Evolutionary conservation across 2,113 vertebrate species (phyloP).

Genomic region (Tragelaphus buxtoni): DNA sequence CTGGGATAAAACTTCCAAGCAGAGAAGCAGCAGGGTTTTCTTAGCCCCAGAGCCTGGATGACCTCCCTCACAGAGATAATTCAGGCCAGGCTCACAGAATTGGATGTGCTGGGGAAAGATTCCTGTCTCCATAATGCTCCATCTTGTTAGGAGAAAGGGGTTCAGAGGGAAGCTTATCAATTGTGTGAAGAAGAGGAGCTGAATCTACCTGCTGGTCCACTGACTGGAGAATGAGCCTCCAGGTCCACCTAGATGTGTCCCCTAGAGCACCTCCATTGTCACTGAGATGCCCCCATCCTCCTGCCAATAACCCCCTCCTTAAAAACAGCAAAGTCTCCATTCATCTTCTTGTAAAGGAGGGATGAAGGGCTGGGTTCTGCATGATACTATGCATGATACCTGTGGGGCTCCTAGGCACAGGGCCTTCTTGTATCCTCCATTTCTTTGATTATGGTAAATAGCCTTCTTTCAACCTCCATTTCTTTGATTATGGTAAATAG

Average conservation of each 20-base stretch:
- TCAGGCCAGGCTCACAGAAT: not conserved
- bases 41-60: not conserved
- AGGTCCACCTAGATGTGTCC: not conserved
- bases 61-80: accelerated
- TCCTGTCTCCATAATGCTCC: accelerated
- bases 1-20: too few species aligned
- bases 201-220: not conserved
- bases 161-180: not conserved
- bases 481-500: not conserved
- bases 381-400: not conserved
- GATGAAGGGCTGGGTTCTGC: not conserved
- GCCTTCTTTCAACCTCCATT: not conserved
- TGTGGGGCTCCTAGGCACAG: not conserved
- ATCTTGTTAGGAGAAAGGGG: not conserved
- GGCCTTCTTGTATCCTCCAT: not conserved
- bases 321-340: not conserved
- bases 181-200: not conserved
- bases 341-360: not conserved
- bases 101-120: not conserved
- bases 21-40: not conserved
- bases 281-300: not conserved
- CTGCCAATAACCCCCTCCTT: not conserved
- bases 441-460: not conserved
- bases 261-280: not conserved
- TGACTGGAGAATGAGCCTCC: not conserved